phyloP scores from a whole-genome alignment of 2,797 vertebrate species.

The Otus scops region DNA sequence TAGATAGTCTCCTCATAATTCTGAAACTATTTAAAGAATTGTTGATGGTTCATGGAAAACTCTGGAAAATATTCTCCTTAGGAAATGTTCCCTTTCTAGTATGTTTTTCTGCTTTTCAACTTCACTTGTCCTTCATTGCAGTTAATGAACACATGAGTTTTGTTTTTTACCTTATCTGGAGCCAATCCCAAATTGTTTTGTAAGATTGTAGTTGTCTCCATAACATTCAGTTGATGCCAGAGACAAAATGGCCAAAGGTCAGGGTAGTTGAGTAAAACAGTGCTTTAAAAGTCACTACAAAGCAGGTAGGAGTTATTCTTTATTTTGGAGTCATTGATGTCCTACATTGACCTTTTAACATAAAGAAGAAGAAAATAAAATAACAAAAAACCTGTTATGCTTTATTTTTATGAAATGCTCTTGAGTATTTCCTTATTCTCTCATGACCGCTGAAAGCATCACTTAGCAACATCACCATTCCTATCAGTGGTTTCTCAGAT shows the following conservation, averaged over 20 bases:
- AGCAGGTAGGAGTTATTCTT: not conserved
- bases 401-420: not conserved
- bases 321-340: not conserved
- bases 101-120: conserved; percentile 10
- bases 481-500: not conserved
- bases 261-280: not conserved
- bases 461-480: not conserved
- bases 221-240: not conserved
- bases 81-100: not conserved
- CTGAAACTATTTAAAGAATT: conserved; percentile 3
- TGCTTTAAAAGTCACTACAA: not conserved
- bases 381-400: not conserved
- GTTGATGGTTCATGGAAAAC: not conserved
- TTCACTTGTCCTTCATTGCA: not conserved
- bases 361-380: not conserved
- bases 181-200: not conserved
- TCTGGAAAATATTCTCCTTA: conserved; percentile 5
- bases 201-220: not conserved
- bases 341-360: not conserved
- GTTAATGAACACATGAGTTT: not conserved
- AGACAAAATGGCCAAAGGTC: not conserved
- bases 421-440: not conserved
- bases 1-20: not conserved
- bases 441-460: not conserved
- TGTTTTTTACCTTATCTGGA: not conserved